Percentiles rank a stretch among this genome's conserved stretches.
These are phyloP conservation scores for Thymelicus lineola DNA, from an alignment of 2,888 invertebrate species.

Conservation along the genomic window DNA sequence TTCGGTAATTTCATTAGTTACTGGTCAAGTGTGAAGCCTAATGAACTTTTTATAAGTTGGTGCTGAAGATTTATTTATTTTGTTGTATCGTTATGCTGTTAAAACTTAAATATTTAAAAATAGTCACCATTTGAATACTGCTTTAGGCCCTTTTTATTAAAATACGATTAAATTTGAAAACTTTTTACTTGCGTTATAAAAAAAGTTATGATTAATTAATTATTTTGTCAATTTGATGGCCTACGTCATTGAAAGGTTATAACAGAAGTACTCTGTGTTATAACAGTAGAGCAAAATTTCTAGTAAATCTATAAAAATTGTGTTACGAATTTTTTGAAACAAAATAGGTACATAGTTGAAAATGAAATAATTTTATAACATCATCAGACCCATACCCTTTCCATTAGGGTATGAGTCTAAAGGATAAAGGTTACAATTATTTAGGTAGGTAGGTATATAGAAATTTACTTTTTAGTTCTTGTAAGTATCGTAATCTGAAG, in stretches of 20 bases:
- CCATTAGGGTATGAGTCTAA: constrained; percentile 3
- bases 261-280: no score
- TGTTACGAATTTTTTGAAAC: not conserved
- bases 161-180: no score
- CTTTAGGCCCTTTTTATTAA: no score
- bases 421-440: not conserved
- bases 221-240: not conserved
- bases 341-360: not conserved
- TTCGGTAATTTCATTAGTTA: constrained; percentile 55
- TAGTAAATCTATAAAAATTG: not conserved
- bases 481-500: no score
- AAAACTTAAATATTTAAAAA: no score
- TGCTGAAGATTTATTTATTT: no score
- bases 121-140: no score
- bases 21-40: constrained; percentile 50
- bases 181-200: no score
- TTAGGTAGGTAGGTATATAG: no score
- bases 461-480: no score
- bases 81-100: no score
- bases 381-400: constrained; percentile 8
- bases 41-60: constrained; percentile 4
- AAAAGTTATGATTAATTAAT: no score
- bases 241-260: not conserved
- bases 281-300: not conserved
- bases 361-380: constrained; percentile 1